Evolutionary conservation across 2,113 vertebrate species (phyloP).

Genomic region (Plectropomus leopardus): DNA sequence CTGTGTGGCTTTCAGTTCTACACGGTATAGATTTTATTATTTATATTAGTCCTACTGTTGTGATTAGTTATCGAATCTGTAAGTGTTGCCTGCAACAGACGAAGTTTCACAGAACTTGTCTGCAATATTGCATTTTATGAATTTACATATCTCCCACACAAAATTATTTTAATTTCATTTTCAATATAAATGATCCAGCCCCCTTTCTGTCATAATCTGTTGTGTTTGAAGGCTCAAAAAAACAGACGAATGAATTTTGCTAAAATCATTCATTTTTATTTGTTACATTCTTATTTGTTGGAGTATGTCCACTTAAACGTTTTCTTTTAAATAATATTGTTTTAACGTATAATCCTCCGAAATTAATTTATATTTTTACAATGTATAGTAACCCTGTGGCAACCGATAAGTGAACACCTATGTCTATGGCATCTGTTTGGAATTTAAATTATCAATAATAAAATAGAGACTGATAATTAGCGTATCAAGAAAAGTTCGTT

Average conservation of each 20-base stretch:
- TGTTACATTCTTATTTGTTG: too few species aligned
- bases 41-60: background rate
- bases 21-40: background rate
- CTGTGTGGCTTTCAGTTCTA: background rate
- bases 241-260: background rate
- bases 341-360: background rate
- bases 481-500: background rate
- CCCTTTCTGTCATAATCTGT: background rate
- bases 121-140: background rate
- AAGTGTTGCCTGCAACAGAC: background rate
- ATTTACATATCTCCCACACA: background rate
- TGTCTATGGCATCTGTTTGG: background rate
- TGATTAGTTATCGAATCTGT: background rate
- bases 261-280: background rate
- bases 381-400: background rate
- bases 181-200: slow-evolving; percentile 14
- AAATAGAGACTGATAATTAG: background rate
- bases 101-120: background rate
- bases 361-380: background rate
- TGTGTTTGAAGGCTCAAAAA: background rate
- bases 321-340: background rate
- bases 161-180: background rate
- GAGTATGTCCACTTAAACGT: background rate
- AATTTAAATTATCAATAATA: too few species aligned
- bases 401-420: background rate